These are phyloP conservation scores for Alviniconcha marisindica DNA, from an alignment of 1,140 invertebrate genomes.

Conservation along the genomic window DNA sequence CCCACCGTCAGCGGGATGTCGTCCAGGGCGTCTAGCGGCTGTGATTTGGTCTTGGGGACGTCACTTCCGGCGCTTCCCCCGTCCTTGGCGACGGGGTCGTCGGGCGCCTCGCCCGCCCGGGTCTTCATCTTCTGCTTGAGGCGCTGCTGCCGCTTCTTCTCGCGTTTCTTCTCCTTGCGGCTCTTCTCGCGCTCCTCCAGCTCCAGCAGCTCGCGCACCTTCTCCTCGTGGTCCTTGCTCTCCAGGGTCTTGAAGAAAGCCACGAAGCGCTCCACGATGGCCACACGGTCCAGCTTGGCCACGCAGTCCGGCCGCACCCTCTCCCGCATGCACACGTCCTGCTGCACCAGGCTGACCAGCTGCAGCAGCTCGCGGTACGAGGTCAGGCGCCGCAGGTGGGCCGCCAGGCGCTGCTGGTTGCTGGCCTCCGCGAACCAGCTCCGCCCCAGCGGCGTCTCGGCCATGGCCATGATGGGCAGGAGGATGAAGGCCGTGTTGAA, in stretches of 20 bases:
- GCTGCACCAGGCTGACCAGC: slow-evolving; percentile 10
- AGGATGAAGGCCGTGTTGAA: slow-evolving; percentile 26
- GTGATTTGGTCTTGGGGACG: background rate
- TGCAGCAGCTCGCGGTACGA: slow-evolving; percentile 28
- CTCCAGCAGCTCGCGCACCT: slow-evolving; percentile 55
- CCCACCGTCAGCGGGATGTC: slow-evolving; percentile 29
- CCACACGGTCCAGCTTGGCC: slow-evolving; percentile 18
- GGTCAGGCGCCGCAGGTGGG: slow-evolving; percentile 21
- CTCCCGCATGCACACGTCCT: slow-evolving; percentile 19
- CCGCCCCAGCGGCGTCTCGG: slow-evolving; percentile 44
- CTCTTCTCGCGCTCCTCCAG: slow-evolving; percentile 54
- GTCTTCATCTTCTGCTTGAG: slow-evolving; percentile 46
- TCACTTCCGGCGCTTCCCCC: background rate
- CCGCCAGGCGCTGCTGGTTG: slow-evolving; percentile 39
- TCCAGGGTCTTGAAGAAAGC: slow-evolving; percentile 47
- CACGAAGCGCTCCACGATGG: slow-evolving; percentile 48
- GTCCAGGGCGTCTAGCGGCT: slow-evolving; percentile 14
- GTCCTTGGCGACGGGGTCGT: background rate
- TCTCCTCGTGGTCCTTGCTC: slow-evolving; percentile 43
- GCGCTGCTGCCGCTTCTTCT: slow-evolving; percentile 54
- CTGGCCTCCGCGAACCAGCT: slow-evolving; percentile 54
- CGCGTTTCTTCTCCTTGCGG: slow-evolving; percentile 53
- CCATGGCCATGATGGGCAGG: slow-evolving; percentile 44
- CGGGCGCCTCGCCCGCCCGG: background rate
- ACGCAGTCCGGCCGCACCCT: too few relatives aligned